phyloP scores from a whole-genome alignment of 2,113 vertebrate species.

The Asarcornis scutulata region DNA sequence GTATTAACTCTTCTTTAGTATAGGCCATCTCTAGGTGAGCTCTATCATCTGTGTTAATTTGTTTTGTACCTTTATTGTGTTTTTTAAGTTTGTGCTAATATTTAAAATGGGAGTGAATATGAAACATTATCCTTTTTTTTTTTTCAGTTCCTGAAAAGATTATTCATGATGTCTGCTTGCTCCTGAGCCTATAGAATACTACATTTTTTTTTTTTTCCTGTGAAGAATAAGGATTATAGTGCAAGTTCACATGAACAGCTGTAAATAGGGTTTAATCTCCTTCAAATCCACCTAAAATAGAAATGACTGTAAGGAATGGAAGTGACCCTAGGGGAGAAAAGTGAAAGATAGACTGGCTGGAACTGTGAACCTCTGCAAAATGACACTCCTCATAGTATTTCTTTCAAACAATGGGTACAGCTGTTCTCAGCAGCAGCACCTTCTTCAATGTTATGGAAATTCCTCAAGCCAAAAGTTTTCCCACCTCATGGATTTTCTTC shows the following conservation, averaged over 20 bases:
- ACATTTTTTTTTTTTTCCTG: background rate
- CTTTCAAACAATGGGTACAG: background rate
- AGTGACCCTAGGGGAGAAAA: background rate
- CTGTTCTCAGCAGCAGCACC: background rate
- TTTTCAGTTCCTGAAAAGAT: slow-evolving; percentile 1
- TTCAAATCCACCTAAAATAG: background rate
- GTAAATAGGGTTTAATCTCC: background rate
- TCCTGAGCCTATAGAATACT: background rate
- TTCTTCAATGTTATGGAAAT: background rate
- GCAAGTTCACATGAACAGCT: background rate
- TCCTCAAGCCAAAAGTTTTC: background rate
- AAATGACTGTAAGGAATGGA: background rate
- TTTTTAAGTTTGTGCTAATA: slow-evolving; percentile 29
- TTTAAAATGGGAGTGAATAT: slow-evolving; percentile 44
- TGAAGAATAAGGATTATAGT: background rate
- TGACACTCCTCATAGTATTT: background rate
- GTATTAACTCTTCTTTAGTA: slow-evolving; percentile 34
- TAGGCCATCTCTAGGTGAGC: background rate
- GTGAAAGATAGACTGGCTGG: background rate
- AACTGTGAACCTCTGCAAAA: background rate
- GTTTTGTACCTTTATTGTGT: background rate
- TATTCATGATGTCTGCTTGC: background rate
- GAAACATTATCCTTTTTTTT: slow-evolving; percentile 24
- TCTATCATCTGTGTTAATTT: slow-evolving; percentile 43
- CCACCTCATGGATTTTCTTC: background rate